Conservation (phyloP, 2,113 vertebrate species). For the Herpetotheres cachinnans region DNA sequence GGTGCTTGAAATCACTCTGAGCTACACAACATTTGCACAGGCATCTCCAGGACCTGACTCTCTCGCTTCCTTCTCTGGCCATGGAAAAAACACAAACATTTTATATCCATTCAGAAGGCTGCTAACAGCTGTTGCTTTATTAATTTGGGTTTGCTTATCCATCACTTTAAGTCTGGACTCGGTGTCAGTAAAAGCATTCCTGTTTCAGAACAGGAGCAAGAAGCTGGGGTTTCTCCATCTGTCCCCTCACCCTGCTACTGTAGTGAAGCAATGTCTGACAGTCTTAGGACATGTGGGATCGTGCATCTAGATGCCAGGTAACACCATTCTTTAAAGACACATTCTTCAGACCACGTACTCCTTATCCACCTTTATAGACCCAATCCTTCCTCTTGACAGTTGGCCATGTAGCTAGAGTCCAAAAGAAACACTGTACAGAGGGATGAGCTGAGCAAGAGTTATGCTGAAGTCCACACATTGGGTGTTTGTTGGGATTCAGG, state of each 20-base stretch:
- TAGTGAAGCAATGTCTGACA: background rate
- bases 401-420: fast-evolving
- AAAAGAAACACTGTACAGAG: background rate
- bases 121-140: background rate
- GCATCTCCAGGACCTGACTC: background rate
- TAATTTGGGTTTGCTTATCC: background rate
- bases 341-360: background rate
- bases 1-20: background rate
- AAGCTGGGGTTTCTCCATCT: background rate
- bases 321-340: background rate
- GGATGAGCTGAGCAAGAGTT: background rate
- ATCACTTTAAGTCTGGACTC: background rate
- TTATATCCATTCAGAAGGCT: background rate
- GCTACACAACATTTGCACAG: background rate
- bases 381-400: background rate
- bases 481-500: background rate
- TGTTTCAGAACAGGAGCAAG: background rate
- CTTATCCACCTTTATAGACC: background rate
- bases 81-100: background rate
- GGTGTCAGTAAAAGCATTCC: background rate
- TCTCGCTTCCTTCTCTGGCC: background rate
- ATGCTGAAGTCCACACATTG: fast-evolving
- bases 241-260: background rate
- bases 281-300: background rate
- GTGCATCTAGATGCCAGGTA: background rate